Base-by-base conservation (phyloP, 2,113 vertebrate species). In the Paradoxurus hermaphroditus region DNA sequence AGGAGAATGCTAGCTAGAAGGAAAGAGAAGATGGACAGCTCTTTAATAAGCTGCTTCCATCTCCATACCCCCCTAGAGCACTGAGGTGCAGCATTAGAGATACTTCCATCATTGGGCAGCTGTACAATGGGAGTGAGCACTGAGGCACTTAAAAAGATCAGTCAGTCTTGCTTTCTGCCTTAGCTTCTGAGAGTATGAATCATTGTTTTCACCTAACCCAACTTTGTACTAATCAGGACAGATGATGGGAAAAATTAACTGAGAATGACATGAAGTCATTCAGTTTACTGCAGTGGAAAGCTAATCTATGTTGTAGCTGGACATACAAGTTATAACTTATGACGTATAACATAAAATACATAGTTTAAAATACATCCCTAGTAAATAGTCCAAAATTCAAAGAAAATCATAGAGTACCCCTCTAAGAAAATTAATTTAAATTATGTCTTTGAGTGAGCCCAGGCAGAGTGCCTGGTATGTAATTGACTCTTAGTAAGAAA, bases 181-280 rank as follows among this genome's bases (percentile, higher is more conserved):
- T 83, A 81, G 73, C 68, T 41, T 91, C 75, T 29, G 56, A 70
- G 53, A 89, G 13, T 51, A 31, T 86, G 72, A 67, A 41, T 95
- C 88, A 87, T 44, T 77, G 14, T 91, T 95, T 91, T 51, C n/a
- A 84, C 19, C 67, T 91, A 70, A 84, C 93, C 63, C 83, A 34
- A 67, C 72, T 95, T 70, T 59, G 56, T 34, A 12, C 34, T 91
- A 49, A 95, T 89, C 19, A 94, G 63, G 63, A 86, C 46, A 83
- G 67, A 95, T 75, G 79, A 87, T 73, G n/a, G 13, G 84, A 78
- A 67, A 18, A 46, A 27, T 89, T 96, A 90, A 84, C 12, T 86
- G 53, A 51, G 56, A 77, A 70, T 79, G 86, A 83, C 44, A 53
- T 14, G 44, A 87, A 82, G 39, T 62, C 56, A 84, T 93, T 84